Evolutionary conservation across 2,888 invertebrate species (phyloP).

Genomic region (Drosophila austrosaltans): DNA sequence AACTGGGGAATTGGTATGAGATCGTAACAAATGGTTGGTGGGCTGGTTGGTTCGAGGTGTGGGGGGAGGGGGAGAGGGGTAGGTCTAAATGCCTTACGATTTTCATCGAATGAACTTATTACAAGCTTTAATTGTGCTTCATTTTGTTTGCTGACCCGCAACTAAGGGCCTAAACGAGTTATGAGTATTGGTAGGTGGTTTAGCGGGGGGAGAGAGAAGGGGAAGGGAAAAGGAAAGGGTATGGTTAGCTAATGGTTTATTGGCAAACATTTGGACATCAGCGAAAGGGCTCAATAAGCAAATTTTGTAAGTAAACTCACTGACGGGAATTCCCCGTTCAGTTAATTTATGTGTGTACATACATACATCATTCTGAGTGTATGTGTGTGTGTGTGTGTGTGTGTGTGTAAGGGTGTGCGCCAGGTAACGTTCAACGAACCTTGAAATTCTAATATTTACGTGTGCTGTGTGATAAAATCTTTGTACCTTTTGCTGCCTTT

Average conservation of each 20-base stretch:
- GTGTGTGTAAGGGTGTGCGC: neutral
- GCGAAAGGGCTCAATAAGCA: conserved; percentile 17
- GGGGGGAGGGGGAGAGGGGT: no score
- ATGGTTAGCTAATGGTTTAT: conserved; percentile 8
- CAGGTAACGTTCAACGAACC: conserved; percentile 30
- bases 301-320: conserved; percentile 12
- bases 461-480: conserved; percentile 36
- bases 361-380: conserved; percentile 2
- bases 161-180: conserved; percentile 11
- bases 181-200: neutral
- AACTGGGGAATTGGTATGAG: neutral
- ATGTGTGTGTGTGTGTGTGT: conserved; percentile 6
- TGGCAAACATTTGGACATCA: conserved; percentile 19
- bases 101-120: conserved; percentile 32
- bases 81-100: conserved; percentile 24
- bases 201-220: neutral
- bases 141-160: conserved; percentile 27
- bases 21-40: neutral
- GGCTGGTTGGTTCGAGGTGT: no score
- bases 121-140: conserved; percentile 37
- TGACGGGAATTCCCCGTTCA: neutral
- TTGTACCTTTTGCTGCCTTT: conserved; percentile 27
- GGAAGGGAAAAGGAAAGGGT: neutral
- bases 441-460: conserved; percentile 38
- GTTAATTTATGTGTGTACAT: conserved; percentile 10